Percentiles rank a stretch among this genome's conserved stretches.
phyloP scores from a whole-genome alignment of 2,113 vertebrate genomes.

The Malurus elegans region DNA sequence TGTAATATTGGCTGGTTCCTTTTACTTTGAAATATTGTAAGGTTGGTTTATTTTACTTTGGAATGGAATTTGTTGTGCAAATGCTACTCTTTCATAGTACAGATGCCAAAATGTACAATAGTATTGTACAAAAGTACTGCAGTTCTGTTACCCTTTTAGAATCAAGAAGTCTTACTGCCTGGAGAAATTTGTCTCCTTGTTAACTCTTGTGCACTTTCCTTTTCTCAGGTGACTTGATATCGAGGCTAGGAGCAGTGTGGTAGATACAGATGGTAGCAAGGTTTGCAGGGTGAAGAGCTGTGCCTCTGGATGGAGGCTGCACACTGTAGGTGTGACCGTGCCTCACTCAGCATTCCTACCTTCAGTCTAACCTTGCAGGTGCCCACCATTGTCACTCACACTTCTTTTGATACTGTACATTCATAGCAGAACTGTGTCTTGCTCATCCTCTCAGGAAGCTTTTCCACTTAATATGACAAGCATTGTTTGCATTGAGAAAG shows the following conservation, averaged over 20 bases:
- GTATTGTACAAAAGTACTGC: background rate
- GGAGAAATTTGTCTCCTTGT: background rate
- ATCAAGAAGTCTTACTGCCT: background rate
- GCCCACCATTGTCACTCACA: background rate
- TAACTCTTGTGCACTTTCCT: background rate
- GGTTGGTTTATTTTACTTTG: background rate
- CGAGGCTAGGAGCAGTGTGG: background rate
- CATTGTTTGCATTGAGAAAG: background rate
- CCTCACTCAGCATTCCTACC: background rate
- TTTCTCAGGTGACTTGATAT: background rate
- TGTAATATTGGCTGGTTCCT: background rate
- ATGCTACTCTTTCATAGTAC: background rate
- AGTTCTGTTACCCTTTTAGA: background rate
- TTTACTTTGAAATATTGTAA: background rate
- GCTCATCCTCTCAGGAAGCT: background rate
- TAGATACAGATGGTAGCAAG: background rate
- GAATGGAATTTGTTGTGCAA: background rate
- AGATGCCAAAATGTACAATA: background rate
- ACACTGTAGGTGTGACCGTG: accelerated
- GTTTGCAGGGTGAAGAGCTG: background rate
- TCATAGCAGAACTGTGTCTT: background rate
- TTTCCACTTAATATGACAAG: background rate
- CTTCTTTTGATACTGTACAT: background rate
- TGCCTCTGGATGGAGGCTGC: background rate
- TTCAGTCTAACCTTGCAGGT: background rate